Evolutionary conservation across 2,113 vertebrate genomes (phyloP).

Genomic region (Aythya baeri): DNA sequence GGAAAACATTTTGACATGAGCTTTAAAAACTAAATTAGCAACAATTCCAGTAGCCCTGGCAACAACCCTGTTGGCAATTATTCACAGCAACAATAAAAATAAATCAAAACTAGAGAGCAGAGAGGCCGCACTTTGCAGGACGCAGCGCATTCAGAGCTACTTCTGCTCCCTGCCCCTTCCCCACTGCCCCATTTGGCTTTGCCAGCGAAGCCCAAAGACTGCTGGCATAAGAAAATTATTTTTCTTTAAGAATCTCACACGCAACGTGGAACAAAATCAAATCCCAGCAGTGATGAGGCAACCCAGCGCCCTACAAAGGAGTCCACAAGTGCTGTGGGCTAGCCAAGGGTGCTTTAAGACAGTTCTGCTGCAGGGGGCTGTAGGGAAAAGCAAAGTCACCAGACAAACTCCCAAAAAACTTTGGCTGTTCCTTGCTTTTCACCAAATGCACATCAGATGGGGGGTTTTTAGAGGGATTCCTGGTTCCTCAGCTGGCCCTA

Average conservation of each 20-base stretch:
- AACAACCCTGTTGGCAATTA: fast-evolving
- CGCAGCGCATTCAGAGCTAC: too few species aligned
- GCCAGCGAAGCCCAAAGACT: background rate
- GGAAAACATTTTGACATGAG: background rate
- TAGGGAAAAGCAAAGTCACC: background rate
- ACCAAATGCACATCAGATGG: background rate
- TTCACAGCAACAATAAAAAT: background rate
- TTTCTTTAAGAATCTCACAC: background rate
- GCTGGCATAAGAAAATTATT: background rate
- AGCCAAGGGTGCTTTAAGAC: background rate
- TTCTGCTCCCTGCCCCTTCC: background rate
- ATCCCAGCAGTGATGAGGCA: background rate
- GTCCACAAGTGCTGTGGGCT: too few species aligned
- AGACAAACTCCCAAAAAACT: too few species aligned
- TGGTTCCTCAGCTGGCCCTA: background rate
- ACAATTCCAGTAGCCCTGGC: background rate
- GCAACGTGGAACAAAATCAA: background rate
- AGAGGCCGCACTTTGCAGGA: fast-evolving
- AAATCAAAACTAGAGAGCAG: fast-evolving
- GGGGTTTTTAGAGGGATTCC: background rate
- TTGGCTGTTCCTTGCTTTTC: background rate
- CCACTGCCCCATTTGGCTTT: too few species aligned
- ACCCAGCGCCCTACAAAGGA: background rate
- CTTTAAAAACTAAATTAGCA: background rate
- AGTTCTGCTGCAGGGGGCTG: background rate